Evolutionary conservation across 1,140 invertebrate species (phyloP).

Genomic region (Nymphalis io): DNA sequence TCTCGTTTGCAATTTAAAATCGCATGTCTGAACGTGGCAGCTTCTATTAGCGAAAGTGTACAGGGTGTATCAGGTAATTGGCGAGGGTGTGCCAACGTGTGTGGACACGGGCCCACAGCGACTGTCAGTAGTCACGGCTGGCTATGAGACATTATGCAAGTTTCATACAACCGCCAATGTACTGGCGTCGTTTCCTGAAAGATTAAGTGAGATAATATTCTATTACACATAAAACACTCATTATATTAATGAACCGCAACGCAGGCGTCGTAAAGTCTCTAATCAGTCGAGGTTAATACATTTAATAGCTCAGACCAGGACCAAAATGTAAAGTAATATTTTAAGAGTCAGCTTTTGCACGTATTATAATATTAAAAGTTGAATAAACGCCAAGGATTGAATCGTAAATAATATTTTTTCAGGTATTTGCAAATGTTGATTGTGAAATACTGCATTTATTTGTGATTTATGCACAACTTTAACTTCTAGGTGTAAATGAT

Average conservation of each 20-base stretch:
- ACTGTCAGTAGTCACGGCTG: constrained; percentile 30
- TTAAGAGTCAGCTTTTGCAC: no score
- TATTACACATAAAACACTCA: constrained; percentile 40
- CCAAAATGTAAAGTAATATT: no score
- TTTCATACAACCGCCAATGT: constrained; percentile 47
- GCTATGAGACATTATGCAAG: constrained; percentile 53
- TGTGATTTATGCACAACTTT: no score
- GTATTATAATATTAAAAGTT: no score
- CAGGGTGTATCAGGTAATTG: constrained; percentile 67
- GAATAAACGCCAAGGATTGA: no score
- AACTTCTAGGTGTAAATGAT: no score
- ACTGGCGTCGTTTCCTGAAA: constrained; percentile 60
- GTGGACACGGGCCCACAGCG: constrained; percentile 35
- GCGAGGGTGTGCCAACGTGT: constrained; percentile 53
- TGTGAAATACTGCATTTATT: no score
- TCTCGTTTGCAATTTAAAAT: constrained; percentile 79
- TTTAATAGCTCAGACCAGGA: background rate
- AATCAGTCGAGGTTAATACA: background rate
- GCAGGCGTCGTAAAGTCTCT: background rate
- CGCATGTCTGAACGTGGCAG: constrained; percentile 45
- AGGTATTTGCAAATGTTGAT: no score
- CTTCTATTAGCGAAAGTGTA: constrained; percentile 61
- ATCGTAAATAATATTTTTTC: no score
- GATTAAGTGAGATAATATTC: constrained; percentile 57
- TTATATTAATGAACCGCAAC: constrained; percentile 2